Conservation (phyloP, 2,113 vertebrate genomes). For the Cygnus atratus region DNA sequence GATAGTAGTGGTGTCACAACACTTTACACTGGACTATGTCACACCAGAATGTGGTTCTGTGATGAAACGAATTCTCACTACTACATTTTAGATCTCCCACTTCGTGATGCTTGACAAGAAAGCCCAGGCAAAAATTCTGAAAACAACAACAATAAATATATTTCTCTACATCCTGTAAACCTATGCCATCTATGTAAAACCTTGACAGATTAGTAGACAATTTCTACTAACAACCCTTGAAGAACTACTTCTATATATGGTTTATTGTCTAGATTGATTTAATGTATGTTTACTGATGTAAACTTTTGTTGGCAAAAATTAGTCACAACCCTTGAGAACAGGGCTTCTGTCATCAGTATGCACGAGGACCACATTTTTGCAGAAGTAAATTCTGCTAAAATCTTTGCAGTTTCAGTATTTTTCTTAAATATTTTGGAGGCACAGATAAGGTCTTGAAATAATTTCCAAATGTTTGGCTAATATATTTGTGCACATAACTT, state of each 20-base stretch:
- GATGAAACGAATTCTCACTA: neutral
- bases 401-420: neutral
- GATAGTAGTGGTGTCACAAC: neutral
- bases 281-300: neutral
- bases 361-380: neutral
- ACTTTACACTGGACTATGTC: neutral
- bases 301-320: neutral
- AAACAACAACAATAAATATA: neutral
- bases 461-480: neutral
- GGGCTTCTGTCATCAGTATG: neutral
- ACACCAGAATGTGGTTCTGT: neutral
- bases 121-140: neutral
- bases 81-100: neutral
- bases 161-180: neutral
- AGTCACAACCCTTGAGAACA: neutral
- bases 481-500: neutral
- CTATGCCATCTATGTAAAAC: neutral
- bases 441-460: neutral
- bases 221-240: neutral
- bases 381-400: neutral
- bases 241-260: neutral
- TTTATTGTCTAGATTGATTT: neutral
- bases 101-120: neutral
- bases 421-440: neutral
- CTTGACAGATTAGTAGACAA: neutral